Percentiles rank a stretch among this genome's conserved stretches.
Evolutionary conservation across 1,140 invertebrate genomes (phyloP).

Genomic region (Drosophila albomicans): DNA sequence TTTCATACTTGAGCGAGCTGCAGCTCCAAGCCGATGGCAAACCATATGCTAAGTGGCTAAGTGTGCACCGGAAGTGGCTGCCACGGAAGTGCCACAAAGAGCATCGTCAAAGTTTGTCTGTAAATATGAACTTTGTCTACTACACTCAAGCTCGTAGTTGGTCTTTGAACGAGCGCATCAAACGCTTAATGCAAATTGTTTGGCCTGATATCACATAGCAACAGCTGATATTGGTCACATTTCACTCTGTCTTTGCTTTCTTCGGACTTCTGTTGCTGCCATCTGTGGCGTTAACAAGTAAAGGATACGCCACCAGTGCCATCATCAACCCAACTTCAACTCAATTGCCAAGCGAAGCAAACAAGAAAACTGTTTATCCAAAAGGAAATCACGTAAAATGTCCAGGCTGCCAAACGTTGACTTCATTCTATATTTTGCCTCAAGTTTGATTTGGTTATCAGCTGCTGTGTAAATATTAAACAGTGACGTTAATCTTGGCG

Average conservation of each 20-base stretch:
- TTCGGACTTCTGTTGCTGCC: constrained; percentile 57
- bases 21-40: neutral
- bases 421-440: constrained; percentile 14
- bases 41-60: constrained; percentile 59
- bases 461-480: constrained; percentile 56
- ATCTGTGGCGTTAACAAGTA: constrained; percentile 62
- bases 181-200: constrained; percentile 58
- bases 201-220: constrained; percentile 5
- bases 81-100: constrained; percentile 74
- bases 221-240: constrained; percentile 54
- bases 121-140: constrained; percentile 46
- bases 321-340: constrained; percentile 13
- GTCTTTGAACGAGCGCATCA: constrained; percentile 36
- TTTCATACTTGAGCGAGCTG: neutral
- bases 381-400: constrained; percentile 71
- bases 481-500: constrained; percentile 28
- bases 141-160: constrained; percentile 31
- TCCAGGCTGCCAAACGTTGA: constrained; percentile 35
- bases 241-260: constrained; percentile 43
- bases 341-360: constrained; percentile 37
- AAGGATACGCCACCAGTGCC: constrained; percentile 39
- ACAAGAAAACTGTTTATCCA: constrained; percentile 73
- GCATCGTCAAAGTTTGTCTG: constrained; percentile 52
- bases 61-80: constrained; percentile 55
- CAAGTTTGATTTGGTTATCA: constrained; percentile 43